These are phyloP conservation scores for Dendrolimus kikuchii DNA, from an alignment of 1,140 invertebrate species.

Conservation along the genomic window DNA sequence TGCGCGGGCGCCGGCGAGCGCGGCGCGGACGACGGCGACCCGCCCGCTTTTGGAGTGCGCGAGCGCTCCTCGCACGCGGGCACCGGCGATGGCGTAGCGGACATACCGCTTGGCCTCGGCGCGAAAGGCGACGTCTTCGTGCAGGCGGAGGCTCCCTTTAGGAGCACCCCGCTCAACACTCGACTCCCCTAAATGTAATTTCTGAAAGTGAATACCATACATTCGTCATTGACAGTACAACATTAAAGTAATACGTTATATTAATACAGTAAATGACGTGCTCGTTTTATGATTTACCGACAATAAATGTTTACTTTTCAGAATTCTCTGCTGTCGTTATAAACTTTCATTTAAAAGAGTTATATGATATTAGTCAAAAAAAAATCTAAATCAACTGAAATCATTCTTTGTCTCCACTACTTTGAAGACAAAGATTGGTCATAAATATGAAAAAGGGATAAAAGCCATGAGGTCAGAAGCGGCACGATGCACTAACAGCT, in stretches of 20 bases:
- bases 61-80: constrained; percentile 42
- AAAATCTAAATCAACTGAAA: too few relatives aligned
- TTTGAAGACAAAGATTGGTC: too few relatives aligned
- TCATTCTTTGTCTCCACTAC: too few relatives aligned
- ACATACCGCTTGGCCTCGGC: constrained; percentile 41
- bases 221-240: constrained; percentile 2
- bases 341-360: too few relatives aligned
- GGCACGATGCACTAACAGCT: constrained; percentile 46
- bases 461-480: constrained; percentile 2
- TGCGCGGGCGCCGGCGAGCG: constrained; percentile 75
- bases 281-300: constrained; percentile 18
- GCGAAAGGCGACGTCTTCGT: constrained; percentile 36
- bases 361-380: too few relatives aligned
- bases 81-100: constrained; percentile 45
- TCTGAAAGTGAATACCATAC: constrained; percentile 38
- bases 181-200: constrained; percentile 35
- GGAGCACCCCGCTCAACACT: constrained; percentile 55
- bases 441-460: too few relatives aligned
- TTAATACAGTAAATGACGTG: constrained; percentile 14
- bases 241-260: background rate
- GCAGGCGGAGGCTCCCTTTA: constrained; percentile 43
- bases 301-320: background rate
- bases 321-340: too few relatives aligned
- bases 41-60: constrained; percentile 37
- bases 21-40: constrained; percentile 47